Conservation (phyloP, 2,113 vertebrate genomes). For the Raja brachyura region DNA sequence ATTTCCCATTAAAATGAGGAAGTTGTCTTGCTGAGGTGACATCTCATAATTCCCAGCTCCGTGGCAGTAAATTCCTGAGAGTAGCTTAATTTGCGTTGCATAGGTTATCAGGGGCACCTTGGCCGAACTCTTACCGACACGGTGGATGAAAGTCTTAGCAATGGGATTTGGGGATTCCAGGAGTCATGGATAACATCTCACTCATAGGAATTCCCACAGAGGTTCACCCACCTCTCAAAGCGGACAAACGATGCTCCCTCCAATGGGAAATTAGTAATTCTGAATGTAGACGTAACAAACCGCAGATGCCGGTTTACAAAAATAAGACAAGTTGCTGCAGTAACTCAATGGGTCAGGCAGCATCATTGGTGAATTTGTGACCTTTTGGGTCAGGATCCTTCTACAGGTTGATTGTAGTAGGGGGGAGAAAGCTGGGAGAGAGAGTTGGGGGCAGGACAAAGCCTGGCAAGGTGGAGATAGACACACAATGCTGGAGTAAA, state of each 20-base stretch:
- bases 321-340: too few species aligned
- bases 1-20: background rate
- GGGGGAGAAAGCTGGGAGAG: too few species aligned
- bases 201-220: background rate
- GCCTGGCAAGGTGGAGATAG: too few species aligned
- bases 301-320: too few species aligned
- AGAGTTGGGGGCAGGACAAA: too few species aligned
- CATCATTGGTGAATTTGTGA: too few species aligned
- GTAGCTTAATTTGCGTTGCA: background rate
- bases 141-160: background rate
- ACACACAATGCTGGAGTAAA: too few species aligned
- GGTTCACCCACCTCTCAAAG: background rate
- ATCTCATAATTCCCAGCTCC: background rate
- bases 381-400: too few species aligned
- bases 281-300: too few species aligned
- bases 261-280: background rate
- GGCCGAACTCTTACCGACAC: background rate
- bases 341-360: too few species aligned
- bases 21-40: background rate
- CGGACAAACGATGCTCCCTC: background rate
- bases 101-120: background rate
- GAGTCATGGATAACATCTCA: too few species aligned
- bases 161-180: background rate
- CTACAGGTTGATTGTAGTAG: too few species aligned
- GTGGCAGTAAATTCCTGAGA: background rate